A percentile compares a stretch with the other conserved stretches of the same genome.
phyloP scores from a whole-genome alignment of 1,140 invertebrate genomes.

The Drosophila paulistorum region DNA sequence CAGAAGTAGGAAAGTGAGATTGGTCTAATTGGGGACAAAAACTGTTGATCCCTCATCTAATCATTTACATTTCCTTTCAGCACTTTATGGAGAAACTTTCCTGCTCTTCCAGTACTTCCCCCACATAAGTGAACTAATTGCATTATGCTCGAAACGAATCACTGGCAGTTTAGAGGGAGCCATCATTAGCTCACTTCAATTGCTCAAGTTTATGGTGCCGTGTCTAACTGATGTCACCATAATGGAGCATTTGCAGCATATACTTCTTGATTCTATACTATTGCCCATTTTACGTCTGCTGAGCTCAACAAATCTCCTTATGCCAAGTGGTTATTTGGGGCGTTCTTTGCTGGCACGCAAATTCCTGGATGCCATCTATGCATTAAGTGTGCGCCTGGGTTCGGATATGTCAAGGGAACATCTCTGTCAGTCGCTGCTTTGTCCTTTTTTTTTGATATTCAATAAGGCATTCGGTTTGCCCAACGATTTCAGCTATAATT shows the following conservation, averaged over 20 bases:
- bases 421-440: slow-evolving; percentile 88
- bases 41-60: neutral
- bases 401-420: slow-evolving; percentile 92
- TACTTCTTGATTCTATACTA: slow-evolving; percentile 90
- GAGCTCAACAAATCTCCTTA: slow-evolving; percentile 89
- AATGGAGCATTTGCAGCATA: slow-evolving; percentile 92
- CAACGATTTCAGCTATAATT: slow-evolving; percentile 83
- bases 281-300: slow-evolving; percentile 90
- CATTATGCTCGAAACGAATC: slow-evolving; percentile 89
- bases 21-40: too few relatives aligned
- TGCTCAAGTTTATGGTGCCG: slow-evolving; percentile 91
- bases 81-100: slow-evolving; percentile 84
- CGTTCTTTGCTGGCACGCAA: slow-evolving; percentile 90
- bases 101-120: slow-evolving; percentile 97
- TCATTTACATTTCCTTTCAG: slow-evolving; percentile 13
- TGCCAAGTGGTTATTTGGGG: slow-evolving; percentile 90
- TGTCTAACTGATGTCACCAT: slow-evolving; percentile 92
- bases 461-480: slow-evolving; percentile 90
- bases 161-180: slow-evolving; percentile 94
- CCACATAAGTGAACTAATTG: slow-evolving; percentile 93
- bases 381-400: slow-evolving; percentile 91
- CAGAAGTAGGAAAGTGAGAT: too few relatives aligned
- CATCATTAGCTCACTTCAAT: slow-evolving; percentile 91
- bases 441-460: slow-evolving; percentile 93
- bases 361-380: slow-evolving; percentile 91